Conservation (phyloP, 1,140 invertebrate species). For the Heliconius congener region DNA sequence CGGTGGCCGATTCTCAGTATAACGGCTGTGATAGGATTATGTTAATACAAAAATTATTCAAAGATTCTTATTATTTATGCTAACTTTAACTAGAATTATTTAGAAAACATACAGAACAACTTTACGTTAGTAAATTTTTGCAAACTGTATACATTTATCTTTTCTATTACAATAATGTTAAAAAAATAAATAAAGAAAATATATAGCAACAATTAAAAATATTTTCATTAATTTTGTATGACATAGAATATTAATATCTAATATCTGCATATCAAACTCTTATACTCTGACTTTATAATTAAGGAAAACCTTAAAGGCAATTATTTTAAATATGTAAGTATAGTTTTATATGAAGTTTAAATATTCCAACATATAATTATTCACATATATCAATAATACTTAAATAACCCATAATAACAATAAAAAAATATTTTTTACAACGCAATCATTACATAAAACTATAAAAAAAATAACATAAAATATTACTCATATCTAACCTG, state of each 20-base stretch:
- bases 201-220: too few relatives aligned
- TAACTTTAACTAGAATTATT: neutral
- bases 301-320: neutral
- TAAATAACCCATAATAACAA: neutral
- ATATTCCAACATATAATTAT: neutral
- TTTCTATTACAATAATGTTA: too few relatives aligned
- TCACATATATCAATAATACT: neutral
- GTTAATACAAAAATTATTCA: neutral
- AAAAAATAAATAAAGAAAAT: too few relatives aligned
- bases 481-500: neutral
- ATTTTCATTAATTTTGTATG: too few relatives aligned
- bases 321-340: too few relatives aligned
- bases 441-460: neutral
- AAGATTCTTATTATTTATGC: neutral
- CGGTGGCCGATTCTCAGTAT: slow-evolving; percentile 2
- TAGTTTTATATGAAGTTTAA: neutral
- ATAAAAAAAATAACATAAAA: neutral
- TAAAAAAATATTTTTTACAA: neutral
- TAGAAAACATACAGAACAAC: neutral
- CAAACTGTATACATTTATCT: too few relatives aligned
- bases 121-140: too few relatives aligned
- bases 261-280: neutral
- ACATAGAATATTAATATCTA: too few relatives aligned
- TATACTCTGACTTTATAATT: neutral
- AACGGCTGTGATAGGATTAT: slow-evolving; percentile 5